Evolutionary conservation across 2,113 vertebrate species (phyloP).

Genomic region (Gymnocephalus cernua): DNA sequence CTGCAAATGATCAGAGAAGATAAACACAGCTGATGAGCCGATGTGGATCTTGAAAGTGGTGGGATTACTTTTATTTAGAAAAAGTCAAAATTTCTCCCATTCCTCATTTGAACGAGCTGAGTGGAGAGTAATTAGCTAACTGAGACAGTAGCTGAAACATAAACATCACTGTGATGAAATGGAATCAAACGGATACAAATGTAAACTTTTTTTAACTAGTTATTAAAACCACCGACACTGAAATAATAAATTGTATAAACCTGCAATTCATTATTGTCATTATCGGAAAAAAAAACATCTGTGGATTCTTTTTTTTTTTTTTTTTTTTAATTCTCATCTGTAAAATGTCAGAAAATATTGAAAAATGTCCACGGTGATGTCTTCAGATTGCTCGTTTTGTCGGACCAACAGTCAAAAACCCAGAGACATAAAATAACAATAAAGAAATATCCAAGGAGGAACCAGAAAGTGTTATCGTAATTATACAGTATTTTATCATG

Average conservation of each 20-base stretch:
- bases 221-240: neutral
- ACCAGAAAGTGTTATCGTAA: neutral
- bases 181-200: neutral
- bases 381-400: neutral
- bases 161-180: neutral
- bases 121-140: conserved; percentile 20
- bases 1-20: conserved; percentile 22
- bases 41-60: conserved; percentile 37
- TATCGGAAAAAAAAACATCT: neutral
- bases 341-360: neutral
- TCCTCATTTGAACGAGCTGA: conserved; percentile 44
- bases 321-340: neutral
- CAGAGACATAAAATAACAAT: neutral
- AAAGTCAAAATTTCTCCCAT: conserved; percentile 9
- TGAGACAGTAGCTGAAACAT: conserved; percentile 23
- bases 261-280: neutral
- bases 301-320: neutral
- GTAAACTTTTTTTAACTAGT: neutral
- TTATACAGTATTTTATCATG: neutral
- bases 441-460: neutral
- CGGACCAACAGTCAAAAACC: neutral
- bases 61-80: conserved; percentile 42
- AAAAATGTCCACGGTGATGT: neutral
- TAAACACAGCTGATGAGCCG: conserved; percentile 50
- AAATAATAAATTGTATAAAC: neutral